These are phyloP conservation scores for Pomatostomus ruficeps DNA, from an alignment of 2,113 vertebrate species.

Conservation along the genomic window DNA sequence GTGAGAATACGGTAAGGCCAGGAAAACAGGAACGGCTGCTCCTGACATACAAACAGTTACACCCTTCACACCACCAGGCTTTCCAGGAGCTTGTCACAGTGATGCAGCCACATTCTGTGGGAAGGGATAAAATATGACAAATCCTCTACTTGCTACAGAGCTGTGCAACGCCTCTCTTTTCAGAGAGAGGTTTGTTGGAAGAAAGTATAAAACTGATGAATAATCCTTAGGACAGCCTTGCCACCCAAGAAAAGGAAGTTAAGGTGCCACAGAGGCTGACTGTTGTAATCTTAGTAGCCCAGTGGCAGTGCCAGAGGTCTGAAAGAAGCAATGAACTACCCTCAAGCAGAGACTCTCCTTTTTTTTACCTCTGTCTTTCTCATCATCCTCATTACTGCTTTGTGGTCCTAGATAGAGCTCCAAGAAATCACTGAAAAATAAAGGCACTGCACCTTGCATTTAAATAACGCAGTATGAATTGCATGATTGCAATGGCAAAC, in stretches of 20 bases:
- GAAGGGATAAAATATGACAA: neutral
- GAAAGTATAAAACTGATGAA: neutral
- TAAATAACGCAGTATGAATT: neutral
- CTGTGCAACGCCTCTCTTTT: neutral
- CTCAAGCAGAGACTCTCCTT: neutral
- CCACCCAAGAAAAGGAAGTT: neutral
- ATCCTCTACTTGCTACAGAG: neutral
- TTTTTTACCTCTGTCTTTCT: neutral
- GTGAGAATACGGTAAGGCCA: neutral
- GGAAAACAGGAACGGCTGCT: neutral
- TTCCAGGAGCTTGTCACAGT: neutral
- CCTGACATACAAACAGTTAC: neutral
- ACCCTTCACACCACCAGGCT: neutral
- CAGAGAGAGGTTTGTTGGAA: neutral
- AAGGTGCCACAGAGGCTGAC: neutral
- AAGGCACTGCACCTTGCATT: neutral
- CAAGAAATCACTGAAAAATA: neutral
- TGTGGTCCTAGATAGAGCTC: neutral
- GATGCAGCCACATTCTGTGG: neutral
- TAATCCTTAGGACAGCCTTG: neutral
- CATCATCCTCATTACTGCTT: neutral
- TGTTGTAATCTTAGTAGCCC: neutral
- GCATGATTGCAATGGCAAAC: neutral
- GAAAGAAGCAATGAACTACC: neutral
- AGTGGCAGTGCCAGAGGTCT: neutral